Base-by-base conservation (phyloP, 1,140 invertebrate genomes). In the Adoxophyes honmai region DNA sequence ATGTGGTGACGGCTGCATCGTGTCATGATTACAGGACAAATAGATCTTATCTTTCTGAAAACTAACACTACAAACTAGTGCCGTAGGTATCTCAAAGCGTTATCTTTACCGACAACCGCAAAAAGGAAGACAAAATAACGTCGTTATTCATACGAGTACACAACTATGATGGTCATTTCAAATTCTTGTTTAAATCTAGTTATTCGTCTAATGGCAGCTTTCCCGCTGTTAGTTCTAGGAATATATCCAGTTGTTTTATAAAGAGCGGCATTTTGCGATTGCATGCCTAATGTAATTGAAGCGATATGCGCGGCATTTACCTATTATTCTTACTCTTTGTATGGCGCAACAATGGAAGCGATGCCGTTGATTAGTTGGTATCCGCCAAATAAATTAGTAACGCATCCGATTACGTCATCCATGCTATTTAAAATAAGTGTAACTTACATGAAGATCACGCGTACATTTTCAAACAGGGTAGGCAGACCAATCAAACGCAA, bases 261-360 rank as follows among this genome's bases (percentile, higher is more conserved):
- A 5, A n/a, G 42, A 48, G 21, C 21, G 42, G 10, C 42, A 18
- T 48, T 10, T 10, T 6, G 42, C 42, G n/a, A 18, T 1, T 18
- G 5, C 11, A 9, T 37, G 11, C 34, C 1, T 37, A 37, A 7
- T 18, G 21, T 28, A 48, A 13, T 21, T 11, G 34, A 28, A 6
- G 33, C 15, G 13, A 53, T n/a, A n/a, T 36, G 34, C 33, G 14
- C 34, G 21, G 15, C 52, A n/a, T 53, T 35, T n/a, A n/a, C n/a
- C n/a, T n/a, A 34, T 53, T 53, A 9, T 53, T 10, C n/a, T 53
- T 11, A 53, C 52, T 1, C 15, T 35, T 52, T 35, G 34, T 36
- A 1, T 34, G 9, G 21, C 16, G 15, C 48, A 10, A 53, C 33
- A 53, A 53, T 53, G 34, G 52, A 35, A 16, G 11, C 52, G 9